Percentiles rank a stretch among this genome's conserved stretches.
These are phyloP conservation scores for Crossocerus cetratus DNA, from an alignment of 2,888 invertebrate species.

Conservation along the genomic window DNA sequence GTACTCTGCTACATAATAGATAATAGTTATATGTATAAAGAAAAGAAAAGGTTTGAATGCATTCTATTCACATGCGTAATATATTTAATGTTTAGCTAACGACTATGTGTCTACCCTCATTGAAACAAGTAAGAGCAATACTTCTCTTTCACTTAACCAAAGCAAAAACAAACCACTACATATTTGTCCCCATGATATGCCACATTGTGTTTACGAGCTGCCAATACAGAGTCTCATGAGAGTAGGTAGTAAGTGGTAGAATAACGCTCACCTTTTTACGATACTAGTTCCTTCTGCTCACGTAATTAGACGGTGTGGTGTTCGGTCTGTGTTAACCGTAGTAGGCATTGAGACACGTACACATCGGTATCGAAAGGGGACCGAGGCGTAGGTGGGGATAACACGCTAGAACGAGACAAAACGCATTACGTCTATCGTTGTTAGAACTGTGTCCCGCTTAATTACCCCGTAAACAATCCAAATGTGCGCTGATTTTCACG, in stretches of 20 bases:
- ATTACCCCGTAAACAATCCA: conserved; percentile 11
- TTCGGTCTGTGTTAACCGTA: too few species aligned
- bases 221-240: conserved; percentile 22
- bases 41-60: conserved; percentile 1
- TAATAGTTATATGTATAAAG: too few species aligned
- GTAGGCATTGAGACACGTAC: conserved; percentile 19
- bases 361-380: conserved; percentile 7
- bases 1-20: too few species aligned
- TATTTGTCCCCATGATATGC: conserved; percentile 35
- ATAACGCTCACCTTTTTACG: conserved; percentile 19
- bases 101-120: conserved; percentile 60
- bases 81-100: conserved; percentile 60
- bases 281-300: conserved; percentile 21
- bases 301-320: conserved; percentile 40
- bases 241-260: conserved; percentile 54
- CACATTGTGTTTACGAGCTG: conserved; percentile 32
- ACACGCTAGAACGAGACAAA: neutral
- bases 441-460: conserved; percentile 25
- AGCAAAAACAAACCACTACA: conserved; percentile 37
- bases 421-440: conserved; percentile 12
- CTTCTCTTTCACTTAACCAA: conserved; percentile 36
- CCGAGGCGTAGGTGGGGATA: neutral
- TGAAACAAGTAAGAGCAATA: conserved; percentile 61
- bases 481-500: conserved; percentile 40
- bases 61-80: conserved; percentile 48